phyloP scores from a whole-genome alignment of 2,113 vertebrate genomes.

The Podiceps cristatus region DNA sequence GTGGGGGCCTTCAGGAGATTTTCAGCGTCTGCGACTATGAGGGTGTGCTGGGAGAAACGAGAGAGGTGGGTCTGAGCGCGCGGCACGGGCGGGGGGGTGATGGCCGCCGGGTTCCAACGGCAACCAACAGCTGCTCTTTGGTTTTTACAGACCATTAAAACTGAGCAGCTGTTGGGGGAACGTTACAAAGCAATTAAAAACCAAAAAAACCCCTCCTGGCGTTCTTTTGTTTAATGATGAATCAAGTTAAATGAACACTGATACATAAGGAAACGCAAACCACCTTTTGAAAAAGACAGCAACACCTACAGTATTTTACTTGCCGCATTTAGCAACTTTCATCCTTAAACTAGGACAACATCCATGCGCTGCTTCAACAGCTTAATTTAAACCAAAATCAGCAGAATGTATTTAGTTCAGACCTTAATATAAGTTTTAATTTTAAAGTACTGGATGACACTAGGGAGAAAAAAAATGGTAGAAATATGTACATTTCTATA shows the following conservation, averaged over 20 bases:
- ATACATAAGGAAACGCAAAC: not conserved
- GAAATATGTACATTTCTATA: accelerated
- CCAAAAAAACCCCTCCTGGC: not conserved
- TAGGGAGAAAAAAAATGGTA: accelerated
- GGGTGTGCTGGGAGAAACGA: constrained; percentile 81
- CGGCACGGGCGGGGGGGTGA: not conserved
- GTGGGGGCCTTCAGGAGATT: constrained; percentile 96
- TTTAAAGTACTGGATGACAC: not conserved
- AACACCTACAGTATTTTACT: not conserved
- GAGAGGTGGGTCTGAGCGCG: accelerated
- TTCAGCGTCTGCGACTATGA: constrained; percentile 91
- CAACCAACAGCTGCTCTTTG: not conserved
- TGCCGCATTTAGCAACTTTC: not conserved
- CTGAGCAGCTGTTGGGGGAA: not conserved
- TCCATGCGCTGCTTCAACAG: accelerated
- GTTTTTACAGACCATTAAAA: not conserved
- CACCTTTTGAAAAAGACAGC: not conserved
- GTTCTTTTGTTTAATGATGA: not conserved
- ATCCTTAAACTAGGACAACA: not conserved
- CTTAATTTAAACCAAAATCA: not conserved
- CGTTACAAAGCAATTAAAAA: accelerated
- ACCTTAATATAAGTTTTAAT: not conserved
- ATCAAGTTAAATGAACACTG: not conserved
- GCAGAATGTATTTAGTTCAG: not conserved
- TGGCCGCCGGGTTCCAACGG: accelerated